phyloP scores from a whole-genome alignment of 2,888 invertebrate genomes.

The Rotaria socialis region DNA sequence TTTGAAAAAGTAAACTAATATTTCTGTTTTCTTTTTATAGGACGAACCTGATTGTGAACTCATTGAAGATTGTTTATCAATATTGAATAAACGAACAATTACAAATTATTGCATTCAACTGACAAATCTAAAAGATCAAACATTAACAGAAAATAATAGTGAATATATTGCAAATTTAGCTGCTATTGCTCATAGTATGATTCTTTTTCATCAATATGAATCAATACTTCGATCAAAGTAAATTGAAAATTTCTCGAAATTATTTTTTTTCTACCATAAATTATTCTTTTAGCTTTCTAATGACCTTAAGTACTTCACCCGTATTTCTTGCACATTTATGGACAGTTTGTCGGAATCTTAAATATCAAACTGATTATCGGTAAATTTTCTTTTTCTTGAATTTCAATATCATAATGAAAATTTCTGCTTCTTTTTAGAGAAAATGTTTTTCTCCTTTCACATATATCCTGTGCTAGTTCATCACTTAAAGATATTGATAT shows the following conservation, averaged over 20 bases:
- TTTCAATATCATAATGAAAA: no score
- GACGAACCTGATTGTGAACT: not conserved
- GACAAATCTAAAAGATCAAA: not conserved
- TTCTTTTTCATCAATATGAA: not conserved
- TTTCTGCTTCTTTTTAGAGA: not conserved
- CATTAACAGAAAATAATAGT: not conserved
- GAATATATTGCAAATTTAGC: slow-evolving; percentile 27
- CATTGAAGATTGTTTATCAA: slow-evolving; percentile 15
- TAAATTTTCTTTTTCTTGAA: not conserved
- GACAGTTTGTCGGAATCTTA: not conserved
- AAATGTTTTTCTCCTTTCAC: not conserved
- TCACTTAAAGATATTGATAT: slow-evolving; percentile 63
- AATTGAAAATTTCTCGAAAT: not conserved
- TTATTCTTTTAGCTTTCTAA: not conserved
- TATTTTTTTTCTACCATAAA: not conserved
- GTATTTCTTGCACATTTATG: slow-evolving; percentile 23
- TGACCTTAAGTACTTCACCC: not conserved
- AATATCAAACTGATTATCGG: not conserved
- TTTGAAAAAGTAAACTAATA: no score
- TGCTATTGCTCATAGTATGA: not conserved
- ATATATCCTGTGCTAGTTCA: slow-evolving; percentile 21
- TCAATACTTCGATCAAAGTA: slow-evolving; percentile 18
- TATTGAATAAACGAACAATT: slow-evolving; percentile 15
- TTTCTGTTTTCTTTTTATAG: not conserved
- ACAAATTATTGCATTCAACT: not conserved